Evolutionary conservation across 2,888 invertebrate species (phyloP).

Genomic region (Melangyna quadrimaculata): DNA sequence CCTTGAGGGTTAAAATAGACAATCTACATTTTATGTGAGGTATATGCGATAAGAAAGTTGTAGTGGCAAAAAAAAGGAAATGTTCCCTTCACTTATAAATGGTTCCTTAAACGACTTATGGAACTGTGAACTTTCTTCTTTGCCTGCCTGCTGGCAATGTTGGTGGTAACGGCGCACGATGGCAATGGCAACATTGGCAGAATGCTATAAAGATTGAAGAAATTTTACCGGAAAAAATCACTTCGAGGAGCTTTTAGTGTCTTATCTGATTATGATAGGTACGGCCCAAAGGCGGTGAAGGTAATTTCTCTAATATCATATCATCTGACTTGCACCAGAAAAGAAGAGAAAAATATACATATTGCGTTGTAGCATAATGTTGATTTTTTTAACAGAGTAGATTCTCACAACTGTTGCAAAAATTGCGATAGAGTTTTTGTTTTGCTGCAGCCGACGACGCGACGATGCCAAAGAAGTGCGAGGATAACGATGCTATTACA

Average conservation of each 20-base stretch:
- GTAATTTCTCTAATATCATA: constrained; percentile 44
- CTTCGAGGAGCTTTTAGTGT: constrained; percentile 19
- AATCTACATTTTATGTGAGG: constrained; percentile 19
- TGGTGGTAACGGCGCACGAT: background rate
- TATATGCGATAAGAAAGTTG: constrained; percentile 57
- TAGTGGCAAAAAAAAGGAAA: background rate
- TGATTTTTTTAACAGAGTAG: constrained; percentile 15
- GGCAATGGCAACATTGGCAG: background rate
- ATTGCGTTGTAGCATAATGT: background rate
- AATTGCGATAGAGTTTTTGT: background rate
- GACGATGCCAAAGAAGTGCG: background rate
- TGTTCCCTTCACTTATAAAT: constrained; percentile 17
- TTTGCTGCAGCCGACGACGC: background rate
- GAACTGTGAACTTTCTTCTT: constrained; percentile 9
- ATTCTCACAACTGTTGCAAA: constrained; percentile 46
- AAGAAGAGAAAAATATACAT: background rate
- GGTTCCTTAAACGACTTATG: constrained; percentile 25
- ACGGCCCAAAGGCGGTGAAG: background rate
- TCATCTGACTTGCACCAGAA: constrained; percentile 4
- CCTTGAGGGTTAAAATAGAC: background rate
- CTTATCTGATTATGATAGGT: constrained; percentile 52
- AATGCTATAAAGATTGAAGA: constrained; percentile 32
- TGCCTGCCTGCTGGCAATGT: background rate
- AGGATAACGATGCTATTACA: constrained; percentile 30
- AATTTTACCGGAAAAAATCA: constrained; percentile 15